phyloP scores from a whole-genome alignment of 2,888 invertebrate genomes.

The Drosophila affinis region DNA sequence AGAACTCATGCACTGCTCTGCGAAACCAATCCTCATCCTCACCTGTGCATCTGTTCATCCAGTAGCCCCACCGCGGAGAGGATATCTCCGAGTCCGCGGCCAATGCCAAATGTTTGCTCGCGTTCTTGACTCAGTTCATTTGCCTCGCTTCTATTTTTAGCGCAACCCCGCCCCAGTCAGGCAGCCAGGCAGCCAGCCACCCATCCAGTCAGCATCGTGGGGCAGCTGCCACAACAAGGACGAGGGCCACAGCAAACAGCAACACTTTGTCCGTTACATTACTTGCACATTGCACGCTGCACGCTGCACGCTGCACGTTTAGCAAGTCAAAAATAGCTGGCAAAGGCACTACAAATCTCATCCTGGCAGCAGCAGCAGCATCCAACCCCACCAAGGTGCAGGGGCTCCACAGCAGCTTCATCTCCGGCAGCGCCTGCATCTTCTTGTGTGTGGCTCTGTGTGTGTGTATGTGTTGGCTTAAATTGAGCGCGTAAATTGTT shows the following conservation, averaged over 20 bases:
- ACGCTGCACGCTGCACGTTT: slow-evolving; percentile 16
- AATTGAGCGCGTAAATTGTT: slow-evolving; percentile 77
- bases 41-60: too few relatives aligned
- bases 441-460: background rate
- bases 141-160: slow-evolving; percentile 70
- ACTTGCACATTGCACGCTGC: background rate
- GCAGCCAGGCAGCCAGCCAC: slow-evolving; percentile 3
- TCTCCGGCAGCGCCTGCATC: background rate
- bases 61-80: background rate
- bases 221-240: slow-evolving; percentile 30
- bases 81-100: slow-evolving; percentile 10
- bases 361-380: background rate
- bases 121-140: slow-evolving; percentile 36
- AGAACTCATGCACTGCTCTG: too few relatives aligned
- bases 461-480: slow-evolving; percentile 43
- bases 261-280: slow-evolving; percentile 31
- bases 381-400: too few relatives aligned
- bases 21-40: too few relatives aligned
- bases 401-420: background rate
- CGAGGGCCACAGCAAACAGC: slow-evolving; percentile 28
- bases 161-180: slow-evolving; percentile 1
- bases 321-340: slow-evolving; percentile 52
- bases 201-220: slow-evolving; percentile 52
- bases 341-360: slow-evolving; percentile 42
- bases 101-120: slow-evolving; percentile 31